Evolutionary conservation across 2,888 invertebrate genomes (phyloP), one percentile per base, ranked within the genome.

Genomic region (Rosalia funebris): DNA sequence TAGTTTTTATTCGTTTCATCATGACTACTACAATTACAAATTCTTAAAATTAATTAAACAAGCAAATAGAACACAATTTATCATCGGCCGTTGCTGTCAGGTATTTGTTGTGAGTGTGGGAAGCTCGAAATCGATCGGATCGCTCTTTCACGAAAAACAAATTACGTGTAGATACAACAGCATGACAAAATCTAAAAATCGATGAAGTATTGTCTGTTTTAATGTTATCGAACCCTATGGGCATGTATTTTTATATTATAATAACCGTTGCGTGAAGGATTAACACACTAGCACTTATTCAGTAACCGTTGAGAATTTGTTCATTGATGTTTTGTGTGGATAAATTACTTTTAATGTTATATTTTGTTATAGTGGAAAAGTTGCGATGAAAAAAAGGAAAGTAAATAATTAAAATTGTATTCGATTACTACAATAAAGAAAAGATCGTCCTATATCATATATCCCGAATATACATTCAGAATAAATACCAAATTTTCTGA

Each of bases 71-170:
- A 39, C 17, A 25, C 15, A 39, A 50, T 50, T 50, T 39, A 39
- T 39, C 31, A 50, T 48, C 17, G 11, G 1, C 25, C 25, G 15
- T 39, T 39, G 12, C 39, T 20, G 39, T 31, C 19, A 39, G 31
- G 36, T 48, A 46, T 68, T 65, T 68, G 65, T 68, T 68, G 68
- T 68, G 63, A 65, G 65, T 54, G 65, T 58, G 60, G 58, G 50
- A 50, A 19, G 52, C 46, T 42, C 59, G 12, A 17, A 63, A 68
- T 65, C 63, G 68, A 68, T 65, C 59, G 54, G 37, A 53, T 53
- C 62, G 57, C 60, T 62, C 55, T 62, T 62, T 62, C 60, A 60
- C 58, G 37, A 57, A 66, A 66, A 62, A 66, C 61, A 66, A 44
- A 48, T 66, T 59, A 63, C 55, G 31, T 50, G 19, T 56, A 58